Evolutionary conservation across 2,797 vertebrate species (phyloP), one percentile per base, ranked within the genome.

Genomic region (Rhynchotus rufescens): DNA sequence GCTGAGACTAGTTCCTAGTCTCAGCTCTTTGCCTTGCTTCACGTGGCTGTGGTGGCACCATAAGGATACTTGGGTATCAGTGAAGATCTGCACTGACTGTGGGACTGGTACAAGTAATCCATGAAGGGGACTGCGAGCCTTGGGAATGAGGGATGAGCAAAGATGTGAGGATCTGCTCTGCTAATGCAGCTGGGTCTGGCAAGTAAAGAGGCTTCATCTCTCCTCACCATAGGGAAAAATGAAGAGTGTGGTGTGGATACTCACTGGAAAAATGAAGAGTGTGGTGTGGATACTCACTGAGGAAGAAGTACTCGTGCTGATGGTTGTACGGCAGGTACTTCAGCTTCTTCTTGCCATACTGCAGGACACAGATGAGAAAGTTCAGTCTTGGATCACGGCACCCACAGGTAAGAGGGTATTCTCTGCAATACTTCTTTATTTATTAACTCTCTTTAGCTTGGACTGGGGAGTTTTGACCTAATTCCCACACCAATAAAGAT

Each of bases 301-400:
- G 97, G 97, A 99, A 99, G 98, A 99, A 99, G 97, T 99, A 99
- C 91, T 98, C 95, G 2, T 99, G 99, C 90, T 99, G 99, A 96
- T 97, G 97, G 80, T 99, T 98, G 96, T 99, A 99, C 52, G 99
- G 99, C 96, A 99, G 90, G 77, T 97, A 96, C 90, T 99, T 99
- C 95, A 99, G 97, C 97, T 99, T 99, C 96, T 99, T 99, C 90
- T 98, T 98, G 88, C 99, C 99, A 0, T 98, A 99, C 99, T 99
- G 97, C 21, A 78, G 92, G 93, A 93, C 34, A 82, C 68, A 90
- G 61, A 73, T 68, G 32, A 90, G 65, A 91, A 76, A 94, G 30
- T 36, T 84, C 86, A 94, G 84, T 62, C 42, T 78, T 42, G 49
- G 52, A 20, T 5, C 66, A 30, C n/a, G 51, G 49, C 8, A 15